phyloP scores from a whole-genome alignment of 2,888 invertebrate species.

The Aphodius granarius region DNA sequence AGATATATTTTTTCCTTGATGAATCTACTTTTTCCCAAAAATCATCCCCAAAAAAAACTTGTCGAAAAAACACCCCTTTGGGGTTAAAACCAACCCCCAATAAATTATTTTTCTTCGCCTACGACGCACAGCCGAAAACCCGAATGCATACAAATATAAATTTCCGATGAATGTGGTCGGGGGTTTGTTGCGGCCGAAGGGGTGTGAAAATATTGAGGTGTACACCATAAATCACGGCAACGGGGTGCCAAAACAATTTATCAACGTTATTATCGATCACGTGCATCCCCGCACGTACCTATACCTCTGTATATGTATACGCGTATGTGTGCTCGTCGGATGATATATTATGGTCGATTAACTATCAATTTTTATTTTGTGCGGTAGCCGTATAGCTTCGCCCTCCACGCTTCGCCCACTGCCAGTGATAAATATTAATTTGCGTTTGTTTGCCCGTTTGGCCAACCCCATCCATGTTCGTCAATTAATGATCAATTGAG shows the following conservation, averaged over 20 bases:
- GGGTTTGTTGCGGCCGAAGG: not conserved
- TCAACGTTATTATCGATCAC: conserved; percentile 25
- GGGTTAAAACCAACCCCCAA: not conserved
- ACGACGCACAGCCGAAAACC: not conserved
- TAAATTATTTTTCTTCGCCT: not conserved
- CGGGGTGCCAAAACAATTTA: conserved; percentile 21
- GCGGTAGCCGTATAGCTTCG: not conserved
- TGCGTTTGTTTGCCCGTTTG: not conserved
- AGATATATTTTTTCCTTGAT: too few relatives aligned
- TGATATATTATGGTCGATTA: conserved; percentile 24
- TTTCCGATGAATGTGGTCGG: conserved; percentile 1
- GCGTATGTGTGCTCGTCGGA: not conserved
- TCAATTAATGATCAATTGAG: not conserved
- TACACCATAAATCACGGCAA: conserved; percentile 20
- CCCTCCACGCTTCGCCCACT: not conserved
- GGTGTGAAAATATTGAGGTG: conserved; percentile 17
- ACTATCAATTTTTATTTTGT: conserved; percentile 24
- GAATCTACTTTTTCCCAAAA: too few relatives aligned
- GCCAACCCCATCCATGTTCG: not conserved
- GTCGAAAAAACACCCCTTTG: not conserved
- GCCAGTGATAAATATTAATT: not conserved
- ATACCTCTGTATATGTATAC: not conserved
- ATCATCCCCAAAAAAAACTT: too few relatives aligned
- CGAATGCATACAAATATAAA: conserved; percentile 14
- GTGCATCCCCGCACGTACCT: not conserved